Percentiles rank a stretch among this genome's conserved stretches.
phyloP scores from a whole-genome alignment of 2,113 vertebrate species.

The Puntigrus tetrazona region DNA sequence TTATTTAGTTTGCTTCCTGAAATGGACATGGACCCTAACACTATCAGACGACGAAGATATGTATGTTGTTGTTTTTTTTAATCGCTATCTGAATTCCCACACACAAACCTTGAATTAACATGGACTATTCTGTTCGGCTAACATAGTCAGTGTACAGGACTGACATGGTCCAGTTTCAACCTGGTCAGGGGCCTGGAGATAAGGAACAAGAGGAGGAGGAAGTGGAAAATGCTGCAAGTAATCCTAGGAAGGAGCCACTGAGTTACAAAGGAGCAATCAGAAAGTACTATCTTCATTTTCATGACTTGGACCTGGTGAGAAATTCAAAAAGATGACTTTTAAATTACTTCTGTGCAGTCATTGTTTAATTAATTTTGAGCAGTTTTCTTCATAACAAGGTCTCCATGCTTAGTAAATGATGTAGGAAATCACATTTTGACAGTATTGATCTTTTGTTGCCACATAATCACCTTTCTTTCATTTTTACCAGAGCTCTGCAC shows the following conservation, averaged over 20 bases:
- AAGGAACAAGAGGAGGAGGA: slow-evolving; percentile 26
- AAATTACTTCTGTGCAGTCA: neutral
- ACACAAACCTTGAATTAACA: neutral
- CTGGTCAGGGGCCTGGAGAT: neutral
- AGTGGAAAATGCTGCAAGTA: neutral
- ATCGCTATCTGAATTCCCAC: neutral
- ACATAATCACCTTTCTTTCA: neutral
- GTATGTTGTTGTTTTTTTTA: slow-evolving; percentile 77
- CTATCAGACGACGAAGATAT: slow-evolving; percentile 84
- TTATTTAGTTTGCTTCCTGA: slow-evolving; percentile 80
- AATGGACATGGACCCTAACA: slow-evolving; percentile 69
- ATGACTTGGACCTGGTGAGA: slow-evolving; percentile 85
- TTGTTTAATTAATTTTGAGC: neutral
- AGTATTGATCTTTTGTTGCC: neutral
- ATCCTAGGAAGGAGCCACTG: slow-evolving; percentile 60
- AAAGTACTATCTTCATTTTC: slow-evolving; percentile 80
- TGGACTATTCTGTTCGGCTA: neutral
- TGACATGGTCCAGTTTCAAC: slow-evolving; percentile 73
- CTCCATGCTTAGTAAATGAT: neutral
- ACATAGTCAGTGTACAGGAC: slow-evolving; percentile 84
- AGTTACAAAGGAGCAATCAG: slow-evolving; percentile 77
- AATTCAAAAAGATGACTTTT: neutral
- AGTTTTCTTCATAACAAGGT: neutral
- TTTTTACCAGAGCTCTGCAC: neutral
- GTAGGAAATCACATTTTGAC: neutral